phyloP scores from a whole-genome alignment of 2,888 invertebrate species.

The Diaperis boleti region DNA sequence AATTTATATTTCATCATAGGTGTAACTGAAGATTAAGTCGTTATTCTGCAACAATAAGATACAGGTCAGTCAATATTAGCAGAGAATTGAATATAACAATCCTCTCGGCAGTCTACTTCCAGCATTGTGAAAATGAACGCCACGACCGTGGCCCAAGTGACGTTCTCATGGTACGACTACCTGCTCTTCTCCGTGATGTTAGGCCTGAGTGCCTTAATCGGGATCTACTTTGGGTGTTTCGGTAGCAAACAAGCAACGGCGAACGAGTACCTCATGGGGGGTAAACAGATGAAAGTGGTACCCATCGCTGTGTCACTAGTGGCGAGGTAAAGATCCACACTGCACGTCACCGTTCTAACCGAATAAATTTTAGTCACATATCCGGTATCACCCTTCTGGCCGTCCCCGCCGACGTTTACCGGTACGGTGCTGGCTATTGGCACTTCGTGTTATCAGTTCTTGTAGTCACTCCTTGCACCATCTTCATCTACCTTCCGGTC shows the following conservation, averaged over 20 bases:
- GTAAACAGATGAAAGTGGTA: slow-evolving; percentile 79
- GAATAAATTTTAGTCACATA: slow-evolving; percentile 71
- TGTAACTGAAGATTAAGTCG: too few species aligned
- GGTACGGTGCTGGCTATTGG: slow-evolving; percentile 76
- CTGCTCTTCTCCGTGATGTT: slow-evolving; percentile 69
- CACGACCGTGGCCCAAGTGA: slow-evolving; percentile 32
- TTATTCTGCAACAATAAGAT: too few species aligned
- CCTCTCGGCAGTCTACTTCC: too few species aligned
- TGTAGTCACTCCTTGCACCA: slow-evolving; percentile 55
- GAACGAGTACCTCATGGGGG: slow-evolving; percentile 78
- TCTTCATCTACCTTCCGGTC: slow-evolving; percentile 49
- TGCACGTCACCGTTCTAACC: not conserved
- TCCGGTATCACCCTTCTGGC: slow-evolving; percentile 82
- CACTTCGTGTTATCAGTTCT: slow-evolving; percentile 66
- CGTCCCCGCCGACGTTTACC: slow-evolving; percentile 80
- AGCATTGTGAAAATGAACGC: not conserved
- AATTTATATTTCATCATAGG: too few species aligned
- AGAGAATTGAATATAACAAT: too few species aligned
- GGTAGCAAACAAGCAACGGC: slow-evolving; percentile 73
- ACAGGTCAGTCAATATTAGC: too few species aligned
- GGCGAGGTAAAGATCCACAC: slow-evolving; percentile 72
- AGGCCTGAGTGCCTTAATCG: slow-evolving; percentile 69
- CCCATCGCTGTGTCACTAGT: slow-evolving; percentile 82
- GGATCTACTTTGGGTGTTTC: slow-evolving; percentile 72
- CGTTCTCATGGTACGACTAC: slow-evolving; percentile 71